Base-by-base conservation (phyloP, 1,140 invertebrate genomes). In the Manduca sexta region DNA sequence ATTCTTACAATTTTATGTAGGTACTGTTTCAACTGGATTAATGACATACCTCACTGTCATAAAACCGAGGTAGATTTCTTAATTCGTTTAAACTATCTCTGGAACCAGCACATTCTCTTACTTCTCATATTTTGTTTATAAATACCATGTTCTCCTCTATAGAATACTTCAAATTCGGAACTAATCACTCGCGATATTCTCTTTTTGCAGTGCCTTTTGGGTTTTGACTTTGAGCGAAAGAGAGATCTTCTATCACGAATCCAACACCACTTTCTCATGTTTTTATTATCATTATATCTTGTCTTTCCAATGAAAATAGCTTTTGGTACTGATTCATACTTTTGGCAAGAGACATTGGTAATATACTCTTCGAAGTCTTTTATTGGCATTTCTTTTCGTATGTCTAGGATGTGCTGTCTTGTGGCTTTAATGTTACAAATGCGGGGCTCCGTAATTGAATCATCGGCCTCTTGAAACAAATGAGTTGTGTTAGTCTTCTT, bases 391-490 rank as follows among this genome's bases (percentile, higher is more conserved):
- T 15, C 46, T 4, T 52, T 40, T 5, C 60, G 52, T 10, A 56
- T 18, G 0, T 49, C 17, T 4, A 51, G 11, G 5, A 72, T 42
- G 38, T 65, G 50, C 11, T 58, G 26, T n/a, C 45, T 30, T 3
- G 69, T 77, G 6, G 61, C 59, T 16, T 60, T 29, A 6, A 74
- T 52, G 41, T 77, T 66, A 43, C 74, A 77, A 4, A 69, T 31
- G 29, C 52, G 38, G 2, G 6, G 48, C 46, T 48, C 37, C 46
- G 30, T 39, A 29, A 5, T 33, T 33, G 49, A 5, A 16, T 63
- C 50, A 56, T 40, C 35, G 55, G 50, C 60, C 74, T 77, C 74
- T 77, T 77, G 71, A 77, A 72, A 67, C 49, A 55, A 71, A 75
- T 47, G 48, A 61, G 45, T 15, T 34, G 41, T 52, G 44, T 68